Evolutionary conservation across 2,113 vertebrate genomes (phyloP).

Genomic region (Trichechus manatus): DNA sequence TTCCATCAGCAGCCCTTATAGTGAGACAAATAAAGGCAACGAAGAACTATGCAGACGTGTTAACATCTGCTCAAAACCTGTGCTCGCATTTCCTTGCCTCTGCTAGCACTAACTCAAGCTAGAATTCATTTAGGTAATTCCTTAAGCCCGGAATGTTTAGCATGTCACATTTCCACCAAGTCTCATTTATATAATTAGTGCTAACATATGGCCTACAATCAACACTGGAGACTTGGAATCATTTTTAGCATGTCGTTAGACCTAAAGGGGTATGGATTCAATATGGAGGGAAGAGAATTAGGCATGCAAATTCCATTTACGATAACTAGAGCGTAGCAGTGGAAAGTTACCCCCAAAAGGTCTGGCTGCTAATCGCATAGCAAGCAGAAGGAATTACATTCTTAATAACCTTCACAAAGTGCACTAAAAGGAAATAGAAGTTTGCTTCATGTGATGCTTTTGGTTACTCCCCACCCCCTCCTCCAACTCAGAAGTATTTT

Average conservation of each 20-base stretch:
- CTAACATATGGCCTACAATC: constrained; percentile 92
- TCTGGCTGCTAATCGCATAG: constrained; percentile 77
- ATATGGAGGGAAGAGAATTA: constrained; percentile 86
- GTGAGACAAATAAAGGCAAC: constrained; percentile 85
- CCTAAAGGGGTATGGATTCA: constrained; percentile 88
- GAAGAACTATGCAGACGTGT: constrained; percentile 79
- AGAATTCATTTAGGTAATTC: constrained; percentile 86
- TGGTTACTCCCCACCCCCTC: constrained; percentile 59
- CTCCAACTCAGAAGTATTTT: constrained; percentile 64
- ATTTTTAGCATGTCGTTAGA: constrained; percentile 90
- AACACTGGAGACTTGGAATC: constrained; percentile 90
- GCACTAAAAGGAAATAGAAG: constrained; percentile 81
- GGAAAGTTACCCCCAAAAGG: constrained; percentile 85
- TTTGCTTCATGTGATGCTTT: constrained; percentile 72
- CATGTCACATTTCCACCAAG: constrained; percentile 89
- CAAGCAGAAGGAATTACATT: constrained; percentile 76
- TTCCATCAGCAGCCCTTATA: constrained; percentile 82
- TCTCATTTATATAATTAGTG: constrained; percentile 93
- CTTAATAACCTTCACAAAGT: constrained; percentile 79
- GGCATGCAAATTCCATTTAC: constrained; percentile 85
- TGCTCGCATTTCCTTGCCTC: constrained; percentile 75
- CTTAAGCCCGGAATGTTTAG: constrained; percentile 86
- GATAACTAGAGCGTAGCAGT: constrained; percentile 80
- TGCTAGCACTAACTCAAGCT: constrained; percentile 83
- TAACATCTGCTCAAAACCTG: constrained; percentile 88